Evolutionary conservation across 53 echinoderm and acorn worm species (phyloP).

Genomic region (Temnopleurus reevesii): DNA sequence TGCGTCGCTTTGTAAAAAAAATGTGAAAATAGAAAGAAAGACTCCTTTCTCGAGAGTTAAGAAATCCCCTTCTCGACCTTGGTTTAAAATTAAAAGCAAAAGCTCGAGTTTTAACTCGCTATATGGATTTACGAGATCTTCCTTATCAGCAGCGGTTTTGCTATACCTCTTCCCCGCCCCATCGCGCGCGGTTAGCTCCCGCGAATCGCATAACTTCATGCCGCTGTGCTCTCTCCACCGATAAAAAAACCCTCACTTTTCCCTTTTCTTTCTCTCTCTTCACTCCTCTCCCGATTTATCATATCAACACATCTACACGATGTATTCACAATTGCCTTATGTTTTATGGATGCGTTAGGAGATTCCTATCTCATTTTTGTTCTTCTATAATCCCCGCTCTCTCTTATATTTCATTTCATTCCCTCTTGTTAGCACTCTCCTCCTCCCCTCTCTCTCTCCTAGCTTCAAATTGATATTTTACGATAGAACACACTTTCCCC

Average conservation of each 20-base stretch:
- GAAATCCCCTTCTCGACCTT: slow-evolving; percentile 11
- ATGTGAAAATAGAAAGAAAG: too few species aligned
- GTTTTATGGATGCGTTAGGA: slow-evolving; percentile 54
- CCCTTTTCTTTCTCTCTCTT: neutral
- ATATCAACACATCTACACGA: neutral
- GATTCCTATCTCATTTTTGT: slow-evolving; percentile 43
- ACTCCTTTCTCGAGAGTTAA: neutral
- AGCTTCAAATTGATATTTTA: slow-evolving; percentile 42
- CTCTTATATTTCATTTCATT: too few species aligned
- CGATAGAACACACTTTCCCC: slow-evolving; percentile 27
- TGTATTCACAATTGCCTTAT: slow-evolving; percentile 50
- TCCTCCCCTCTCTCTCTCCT: neutral
- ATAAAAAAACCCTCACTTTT: neutral
- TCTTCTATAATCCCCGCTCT: neutral
- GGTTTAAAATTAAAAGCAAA: neutral
- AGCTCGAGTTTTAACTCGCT: neutral
- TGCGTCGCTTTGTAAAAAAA: too few species aligned
- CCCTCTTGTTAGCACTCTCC: too few species aligned
- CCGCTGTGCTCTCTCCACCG: neutral
- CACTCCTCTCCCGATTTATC: neutral
- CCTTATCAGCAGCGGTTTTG: neutral
- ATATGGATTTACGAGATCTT: neutral
- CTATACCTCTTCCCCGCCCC: slow-evolving; percentile 11
- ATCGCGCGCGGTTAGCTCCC: neutral
- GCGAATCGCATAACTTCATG: slow-evolving; percentile 34